Evolutionary conservation across 2,888 invertebrate genomes (phyloP), one percentile per base, ranked within the genome.

Genomic region (Phorcus lineatus): DNA sequence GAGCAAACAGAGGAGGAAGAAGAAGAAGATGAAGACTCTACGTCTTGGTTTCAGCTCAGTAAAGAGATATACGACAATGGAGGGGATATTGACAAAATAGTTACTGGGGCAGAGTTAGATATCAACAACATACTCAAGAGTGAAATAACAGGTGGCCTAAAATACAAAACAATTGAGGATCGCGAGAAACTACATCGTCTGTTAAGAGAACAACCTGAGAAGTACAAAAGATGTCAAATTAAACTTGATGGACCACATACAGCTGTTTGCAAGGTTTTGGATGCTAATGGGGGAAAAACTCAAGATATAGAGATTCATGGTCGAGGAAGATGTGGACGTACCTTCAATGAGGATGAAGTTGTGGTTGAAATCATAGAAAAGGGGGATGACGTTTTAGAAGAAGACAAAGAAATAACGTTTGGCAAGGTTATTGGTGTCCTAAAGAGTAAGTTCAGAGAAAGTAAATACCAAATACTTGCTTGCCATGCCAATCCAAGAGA

Each of bases 291-390:
- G 36, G 53, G 53, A 36, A 16, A 75, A 19, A 17, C 77, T 2
- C 70, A 79, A 54, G 78, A 78, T 40, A 83, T 84, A 24, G 78
- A 75, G 17, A 84, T 84, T 28, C 31, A 70, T 54, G 84, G 84
- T 2, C 54, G 84, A 47, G 80, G 81, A n/a, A 83, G 79, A 67
- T 82, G 82, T 31, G 85, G 85, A 13, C 80, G 67, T 17, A 83
- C 82, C 19, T 80, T 77, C 74, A 82, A 77, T 57, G 80, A 77
- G n/a, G 84, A 84, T 74, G 82, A 80, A 53, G 84, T 82, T 1
- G 82, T 82, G 55, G 84, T 84, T 16, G 81, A 84, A 31, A 40
- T 82, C 47, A 16, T 80, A 17, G 66, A 62, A 2, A 28, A 3
- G 3, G 62, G 16, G 28, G 62, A 24, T 24, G 62, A 62, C 16